Percentiles rank a stretch among this genome's conserved stretches.
Conservation (phyloP, 2,797 vertebrate species). For the Crypturellus tataupa region DNA sequence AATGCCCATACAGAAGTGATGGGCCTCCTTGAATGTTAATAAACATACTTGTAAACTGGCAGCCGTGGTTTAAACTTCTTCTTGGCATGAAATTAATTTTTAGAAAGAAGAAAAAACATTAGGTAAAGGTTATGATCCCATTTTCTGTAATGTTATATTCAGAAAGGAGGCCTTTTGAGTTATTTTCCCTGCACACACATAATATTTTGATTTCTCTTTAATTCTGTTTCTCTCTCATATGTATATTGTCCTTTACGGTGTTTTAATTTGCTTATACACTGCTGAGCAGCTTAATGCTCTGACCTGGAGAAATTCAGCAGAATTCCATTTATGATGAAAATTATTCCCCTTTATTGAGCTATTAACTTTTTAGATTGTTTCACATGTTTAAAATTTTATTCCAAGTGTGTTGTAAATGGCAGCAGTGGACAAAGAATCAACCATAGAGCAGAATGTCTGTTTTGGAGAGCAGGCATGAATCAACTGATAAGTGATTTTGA, state of each 20-base stretch:
- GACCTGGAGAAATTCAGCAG: background rate
- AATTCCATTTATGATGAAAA: background rate
- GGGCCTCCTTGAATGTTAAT: background rate
- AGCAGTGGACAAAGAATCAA: background rate
- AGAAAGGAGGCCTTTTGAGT: background rate
- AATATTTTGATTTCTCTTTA: background rate
- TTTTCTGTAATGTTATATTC: background rate
- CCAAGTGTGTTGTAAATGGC: background rate
- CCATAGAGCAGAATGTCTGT: background rate
- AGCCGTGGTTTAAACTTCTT: background rate
- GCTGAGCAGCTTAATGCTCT: background rate
- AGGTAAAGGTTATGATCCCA: background rate
- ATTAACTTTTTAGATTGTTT: background rate
- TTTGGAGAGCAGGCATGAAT: background rate
- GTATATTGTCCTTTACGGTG: background rate
- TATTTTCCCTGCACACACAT: background rate
- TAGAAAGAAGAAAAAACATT: background rate
- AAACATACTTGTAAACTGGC: background rate
- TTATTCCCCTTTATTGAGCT: background rate
- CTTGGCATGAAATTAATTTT: background rate
- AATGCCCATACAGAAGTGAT: background rate
- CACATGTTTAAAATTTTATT: background rate
- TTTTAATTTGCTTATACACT: background rate
- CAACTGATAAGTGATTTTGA: background rate
- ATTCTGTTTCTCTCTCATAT: background rate